Evolutionary conservation across 2,888 invertebrate species (phyloP), one percentile per base, ranked within the genome.

Genomic region (Thereva nobilitata): DNA sequence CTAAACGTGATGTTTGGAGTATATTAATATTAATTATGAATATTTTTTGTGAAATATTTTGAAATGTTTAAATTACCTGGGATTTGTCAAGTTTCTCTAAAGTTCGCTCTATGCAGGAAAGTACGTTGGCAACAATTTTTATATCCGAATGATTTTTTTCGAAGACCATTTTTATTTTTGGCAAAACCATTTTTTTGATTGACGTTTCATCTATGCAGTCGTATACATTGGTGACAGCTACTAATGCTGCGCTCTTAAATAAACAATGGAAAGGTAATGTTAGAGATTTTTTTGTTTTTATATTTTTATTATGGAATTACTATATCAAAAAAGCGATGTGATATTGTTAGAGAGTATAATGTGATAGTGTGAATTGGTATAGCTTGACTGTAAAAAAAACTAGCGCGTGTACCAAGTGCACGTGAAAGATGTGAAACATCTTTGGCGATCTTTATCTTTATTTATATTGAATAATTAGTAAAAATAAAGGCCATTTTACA

Each of bases 201-300:
- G 91, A 87, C 68, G 87, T 86, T 76, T 95, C 94, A 72, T 93
- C 92, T 72, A 96, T 84, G 77, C 89, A 90, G 72, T 93, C 91
- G 50, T 91, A 87, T 9, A 95, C 91, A 76, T 92, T 92, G 67
- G 92, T 88, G 8, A 95, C 90, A 38, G 95, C 93, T 68, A 92
- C 88, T 72, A 97, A 84, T 5, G 95, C 93, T 35, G 96, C 93
- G 76, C 91, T 92, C 94, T 96, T 80, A 8, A 81, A 78, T 71
- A 12, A 50, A 6, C 1, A 7, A 23, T 23, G 23, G 23, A 47
- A 47, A 47, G n/a, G 47, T 12, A 5, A 23, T 47, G 10, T 53
- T 9, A 34, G n/a, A 4, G 6, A 53, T 53, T 37, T 52, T 8
- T 35, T 34, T 6, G 23, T 5, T 34, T n/a, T 50, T 50, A 4